Evolutionary conservation across 2,113 vertebrate species (phyloP).

Genomic region (Lipophrys pholis): DNA sequence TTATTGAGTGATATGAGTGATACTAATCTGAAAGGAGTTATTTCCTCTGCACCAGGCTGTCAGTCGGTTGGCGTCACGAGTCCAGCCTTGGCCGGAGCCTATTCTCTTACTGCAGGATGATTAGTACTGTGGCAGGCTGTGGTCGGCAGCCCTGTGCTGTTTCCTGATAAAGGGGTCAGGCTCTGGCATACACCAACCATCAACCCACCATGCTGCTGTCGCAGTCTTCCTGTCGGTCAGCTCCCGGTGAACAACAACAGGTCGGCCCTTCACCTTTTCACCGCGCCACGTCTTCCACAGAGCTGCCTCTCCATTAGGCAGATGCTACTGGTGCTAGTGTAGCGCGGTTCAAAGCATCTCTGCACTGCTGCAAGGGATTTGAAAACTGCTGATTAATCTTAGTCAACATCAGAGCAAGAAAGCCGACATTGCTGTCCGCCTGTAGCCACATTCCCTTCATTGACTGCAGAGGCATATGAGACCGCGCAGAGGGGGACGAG

Average conservation of each 20-base stretch:
- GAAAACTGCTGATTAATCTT: constrained; percentile 62
- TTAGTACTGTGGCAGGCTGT: constrained; percentile 58
- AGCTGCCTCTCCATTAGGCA: constrained; percentile 14
- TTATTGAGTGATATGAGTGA: constrained; percentile 72
- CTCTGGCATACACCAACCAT: constrained; percentile 46
- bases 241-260: constrained; percentile 26
- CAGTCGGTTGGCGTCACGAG: constrained; percentile 68
- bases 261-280: constrained; percentile 28
- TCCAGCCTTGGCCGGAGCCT: constrained; percentile 48
- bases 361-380: constrained; percentile 19
- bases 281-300: constrained; percentile 16
- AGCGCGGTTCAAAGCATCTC: constrained; percentile 25
- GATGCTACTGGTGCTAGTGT: constrained; percentile 15
- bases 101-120: constrained; percentile 70
- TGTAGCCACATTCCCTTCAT: constrained; percentile 47
- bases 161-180: constrained; percentile 72
- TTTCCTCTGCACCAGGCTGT: constrained; percentile 66
- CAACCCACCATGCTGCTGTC: constrained; percentile 50
- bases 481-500: constrained; percentile 37
- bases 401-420: constrained; percentile 38
- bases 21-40: constrained; percentile 75
- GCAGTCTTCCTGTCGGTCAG: constrained; percentile 43
- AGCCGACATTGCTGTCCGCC: constrained; percentile 44
- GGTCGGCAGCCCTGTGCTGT: constrained; percentile 48
- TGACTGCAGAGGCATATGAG: constrained; percentile 38